Evolutionary conservation across 2,797 vertebrate genomes (phyloP).

Genomic region (Pitangus sulphuratus): DNA sequence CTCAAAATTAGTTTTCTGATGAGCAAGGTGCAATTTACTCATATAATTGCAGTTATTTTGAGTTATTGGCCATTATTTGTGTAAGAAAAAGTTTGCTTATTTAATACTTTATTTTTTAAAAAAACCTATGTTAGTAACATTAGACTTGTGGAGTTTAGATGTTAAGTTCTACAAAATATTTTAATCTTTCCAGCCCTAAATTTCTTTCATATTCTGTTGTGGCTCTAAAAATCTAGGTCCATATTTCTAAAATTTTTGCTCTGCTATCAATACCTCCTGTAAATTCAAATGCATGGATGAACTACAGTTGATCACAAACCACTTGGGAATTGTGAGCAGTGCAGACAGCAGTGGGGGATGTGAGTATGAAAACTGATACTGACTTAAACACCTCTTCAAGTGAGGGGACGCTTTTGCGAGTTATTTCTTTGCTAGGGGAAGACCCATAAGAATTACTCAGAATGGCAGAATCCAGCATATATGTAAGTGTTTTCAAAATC

Average conservation of each 20-base stretch:
- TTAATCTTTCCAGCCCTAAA: neutral
- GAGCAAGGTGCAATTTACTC: neutral
- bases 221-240: neutral
- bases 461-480: neutral
- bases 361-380: neutral
- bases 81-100: neutral
- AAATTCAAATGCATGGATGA: neutral
- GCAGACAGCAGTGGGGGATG: neutral
- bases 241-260: neutral
- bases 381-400: neutral
- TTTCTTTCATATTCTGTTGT: neutral
- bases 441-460: neutral
- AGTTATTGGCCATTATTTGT: neutral
- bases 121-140: neutral
- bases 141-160: neutral
- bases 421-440: neutral
- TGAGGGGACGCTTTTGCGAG: neutral
- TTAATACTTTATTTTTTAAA: neutral
- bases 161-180: neutral
- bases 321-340: neutral
- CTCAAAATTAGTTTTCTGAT: neutral
- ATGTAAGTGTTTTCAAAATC: neutral
- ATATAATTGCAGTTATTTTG: neutral
- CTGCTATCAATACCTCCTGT: neutral
- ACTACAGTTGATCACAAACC: neutral